Evolutionary conservation across 1,140 invertebrate species (phyloP), one percentile per base, ranked within the genome.

Genomic region (Harpegnathos saltator): DNA sequence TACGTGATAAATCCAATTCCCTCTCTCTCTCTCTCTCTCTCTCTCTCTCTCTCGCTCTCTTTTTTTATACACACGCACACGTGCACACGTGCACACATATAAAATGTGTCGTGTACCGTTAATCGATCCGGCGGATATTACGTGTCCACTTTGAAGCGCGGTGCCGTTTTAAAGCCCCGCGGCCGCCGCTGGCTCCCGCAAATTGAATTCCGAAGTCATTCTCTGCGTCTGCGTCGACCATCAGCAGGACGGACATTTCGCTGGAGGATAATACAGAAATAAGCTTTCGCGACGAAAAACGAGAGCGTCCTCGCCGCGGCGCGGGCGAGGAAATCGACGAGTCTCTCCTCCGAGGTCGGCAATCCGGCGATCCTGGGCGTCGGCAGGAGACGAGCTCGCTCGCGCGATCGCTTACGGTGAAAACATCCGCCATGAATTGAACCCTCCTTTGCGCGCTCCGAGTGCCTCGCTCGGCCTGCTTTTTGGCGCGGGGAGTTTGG

Each of bases 81-180:
- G 11, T 9, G 38, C 9, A 44, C 11, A 9, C 11, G 11, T 44
- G 11, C 0, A 44, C 11, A 44, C 0, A 9, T 44, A 44, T 9
- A 44, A 44, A 44, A 44, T 44, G 86, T 86, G 59, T 66, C 52
- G 33, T 73, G 52, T 72, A 63, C 68, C n/a, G 63, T 88, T 86
- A 88, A 88, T 88, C 82, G 86, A 86, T 87, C 66, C 69, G 3
- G 48, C 85, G 85, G 86, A 87, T 87, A 87, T 87, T 87, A 87
- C 86, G 63, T 87, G 85, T 87, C 81, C 85, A 78, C 85, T 87
- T 87, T 69, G 73, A 82, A 48, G 29, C 81, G 22, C 22, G 19
- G 54, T 58, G 78, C 54, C 58, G 38, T 86, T 86, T 87, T 83
- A 86, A 86, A 87, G 65, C 38, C 24, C 29, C 38, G 52, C 33